Percentiles rank a stretch among this genome's conserved stretches.
phyloP scores from a whole-genome alignment of 2,888 invertebrate genomes.

The Ephialtes manifestator region DNA sequence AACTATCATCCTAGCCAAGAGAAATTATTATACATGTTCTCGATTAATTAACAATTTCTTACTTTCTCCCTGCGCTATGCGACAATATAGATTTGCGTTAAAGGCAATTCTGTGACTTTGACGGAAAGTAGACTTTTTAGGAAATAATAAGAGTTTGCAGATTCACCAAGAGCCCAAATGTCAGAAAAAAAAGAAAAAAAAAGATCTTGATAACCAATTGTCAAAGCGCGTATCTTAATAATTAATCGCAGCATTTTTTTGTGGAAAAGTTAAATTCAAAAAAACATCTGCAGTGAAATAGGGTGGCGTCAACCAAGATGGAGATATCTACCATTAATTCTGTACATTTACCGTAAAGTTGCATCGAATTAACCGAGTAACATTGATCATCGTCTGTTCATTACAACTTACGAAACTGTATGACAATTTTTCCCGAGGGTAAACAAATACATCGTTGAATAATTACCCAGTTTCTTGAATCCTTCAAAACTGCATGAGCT shows the following conservation, averaged over 20 bases:
- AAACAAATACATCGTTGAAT: neutral
- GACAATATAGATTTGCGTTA: neutral
- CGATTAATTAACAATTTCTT: too few species aligned
- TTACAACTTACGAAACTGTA: neutral
- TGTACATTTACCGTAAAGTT: conserved; percentile 5
- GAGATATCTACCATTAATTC: conserved; percentile 25
- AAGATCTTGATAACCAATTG: neutral
- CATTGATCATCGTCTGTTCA: neutral
- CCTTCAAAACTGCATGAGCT: conserved; percentile 41
- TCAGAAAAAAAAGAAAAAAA: neutral
- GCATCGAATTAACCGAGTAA: neutral
- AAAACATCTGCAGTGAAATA: conserved; percentile 12
- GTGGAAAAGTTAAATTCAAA: neutral
- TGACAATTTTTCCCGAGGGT: neutral
- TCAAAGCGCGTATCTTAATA: neutral
- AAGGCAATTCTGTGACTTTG: neutral
- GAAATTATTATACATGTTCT: too few species aligned
- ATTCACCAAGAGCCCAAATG: neutral
- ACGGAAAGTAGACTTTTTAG: neutral
- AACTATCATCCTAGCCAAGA: too few species aligned
- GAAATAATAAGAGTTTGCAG: neutral
- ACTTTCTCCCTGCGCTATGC: neutral
- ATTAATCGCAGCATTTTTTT: neutral
- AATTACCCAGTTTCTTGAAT: conserved; percentile 62
- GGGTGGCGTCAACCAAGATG: conserved; percentile 49